These are phyloP conservation scores for Cerastis leucographa DNA, from an alignment of 2,888 invertebrate species.

Conservation along the genomic window DNA sequence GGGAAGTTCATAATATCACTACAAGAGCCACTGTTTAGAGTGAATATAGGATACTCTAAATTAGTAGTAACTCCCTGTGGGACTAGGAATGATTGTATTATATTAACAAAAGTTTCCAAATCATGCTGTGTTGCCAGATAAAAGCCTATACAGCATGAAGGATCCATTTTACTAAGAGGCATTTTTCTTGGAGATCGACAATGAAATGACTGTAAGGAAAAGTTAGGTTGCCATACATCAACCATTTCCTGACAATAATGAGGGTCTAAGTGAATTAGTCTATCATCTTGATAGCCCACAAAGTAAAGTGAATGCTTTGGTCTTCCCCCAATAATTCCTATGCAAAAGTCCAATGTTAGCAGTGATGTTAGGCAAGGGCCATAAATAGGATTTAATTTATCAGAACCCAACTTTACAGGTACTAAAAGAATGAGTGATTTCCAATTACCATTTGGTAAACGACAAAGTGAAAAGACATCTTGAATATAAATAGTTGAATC, in stretches of 20 bases:
- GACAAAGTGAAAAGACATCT: slow-evolving; percentile 93
- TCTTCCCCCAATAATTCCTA: slow-evolving; percentile 98
- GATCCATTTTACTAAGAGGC: slow-evolving; percentile 96
- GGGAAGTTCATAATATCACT: slow-evolving; percentile 90
- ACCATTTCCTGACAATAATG: slow-evolving; percentile 98
- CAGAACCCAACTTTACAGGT: slow-evolving; percentile 96
- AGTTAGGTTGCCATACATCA: slow-evolving; percentile 95
- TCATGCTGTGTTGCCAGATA: slow-evolving; percentile 94
- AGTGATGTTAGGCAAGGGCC: slow-evolving; percentile 95
- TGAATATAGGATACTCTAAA: slow-evolving; percentile 95
- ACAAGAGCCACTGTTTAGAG: slow-evolving; percentile 94
- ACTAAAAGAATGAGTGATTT: slow-evolving; percentile 95
- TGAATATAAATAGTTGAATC: slow-evolving; percentile 96
- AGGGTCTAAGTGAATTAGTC: slow-evolving; percentile 97
- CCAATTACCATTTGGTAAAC: slow-evolving; percentile 91
- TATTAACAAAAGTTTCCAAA: slow-evolving; percentile 94
- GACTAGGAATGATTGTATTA: slow-evolving; percentile 91
- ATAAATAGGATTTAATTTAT: slow-evolving; percentile 96
- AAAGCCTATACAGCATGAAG: slow-evolving; percentile 97
- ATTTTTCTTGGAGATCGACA: slow-evolving; percentile 96
- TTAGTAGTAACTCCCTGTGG: slow-evolving; percentile 86
- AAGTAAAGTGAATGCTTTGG: slow-evolving; percentile 98
- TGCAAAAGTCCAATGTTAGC: slow-evolving; percentile 95
- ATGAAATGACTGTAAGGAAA: slow-evolving; percentile 95
- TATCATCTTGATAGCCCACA: slow-evolving; percentile 98